Percentiles rank a stretch among this genome's conserved stretches.
Conservation (phyloP, 2,797 vertebrate species). For the Enteromius treurensis region DNA sequence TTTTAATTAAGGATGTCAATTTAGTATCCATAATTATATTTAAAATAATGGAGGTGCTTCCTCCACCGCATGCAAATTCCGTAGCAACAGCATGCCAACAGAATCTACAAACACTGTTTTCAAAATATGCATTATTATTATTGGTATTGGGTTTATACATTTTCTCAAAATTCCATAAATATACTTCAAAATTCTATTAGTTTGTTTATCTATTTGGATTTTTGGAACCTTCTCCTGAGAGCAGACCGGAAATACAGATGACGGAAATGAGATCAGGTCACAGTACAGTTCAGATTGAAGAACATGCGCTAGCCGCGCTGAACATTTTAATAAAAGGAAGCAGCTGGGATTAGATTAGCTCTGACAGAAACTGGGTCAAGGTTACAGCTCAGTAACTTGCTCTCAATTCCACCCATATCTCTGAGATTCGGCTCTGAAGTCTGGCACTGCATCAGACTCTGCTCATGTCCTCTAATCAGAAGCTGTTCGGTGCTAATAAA, state of each 20-base stretch:
- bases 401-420: conserved; percentile 57
- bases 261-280: background rate
- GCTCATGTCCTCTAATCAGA: conserved; percentile 21
- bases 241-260: background rate
- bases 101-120: background rate
- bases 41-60: background rate
- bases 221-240: background rate
- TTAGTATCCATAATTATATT: background rate
- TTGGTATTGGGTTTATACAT: background rate
- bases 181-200: background rate
- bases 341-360: conserved; percentile 48
- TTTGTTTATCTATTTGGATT: background rate
- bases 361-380: conserved; percentile 76
- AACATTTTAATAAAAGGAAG: background rate
- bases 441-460: conserved; percentile 23
- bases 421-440: conserved; percentile 20
- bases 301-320: background rate
- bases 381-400: conserved; percentile 66
- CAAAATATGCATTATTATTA: background rate
- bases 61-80: background rate
- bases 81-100: background rate
- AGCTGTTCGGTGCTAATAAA: background rate
- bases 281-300: conserved; percentile 8
- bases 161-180: background rate
- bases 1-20: background rate